Percentiles rank a stretch among this genome's conserved stretches.
These are phyloP conservation scores for Amiota mariae DNA, from an alignment of 2,888 invertebrate genomes.

Conservation along the genomic window DNA sequence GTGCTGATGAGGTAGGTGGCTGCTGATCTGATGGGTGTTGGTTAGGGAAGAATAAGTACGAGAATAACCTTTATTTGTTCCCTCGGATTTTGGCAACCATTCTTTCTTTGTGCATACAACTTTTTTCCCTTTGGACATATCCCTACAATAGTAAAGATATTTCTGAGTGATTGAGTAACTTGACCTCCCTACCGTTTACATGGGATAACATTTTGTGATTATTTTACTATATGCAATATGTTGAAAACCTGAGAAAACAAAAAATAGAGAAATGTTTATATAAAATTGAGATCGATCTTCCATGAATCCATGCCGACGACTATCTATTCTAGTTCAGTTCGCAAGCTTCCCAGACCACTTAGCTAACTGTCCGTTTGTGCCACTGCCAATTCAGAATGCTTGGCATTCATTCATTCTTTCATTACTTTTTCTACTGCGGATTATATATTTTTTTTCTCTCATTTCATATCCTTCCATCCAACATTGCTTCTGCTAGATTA, in stretches of 20 bases:
- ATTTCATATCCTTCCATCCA: slow-evolving; percentile 12
- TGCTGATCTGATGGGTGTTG: neutral
- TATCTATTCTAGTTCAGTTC: too few species aligned
- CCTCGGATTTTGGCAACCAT: neutral
- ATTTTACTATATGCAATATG: too few species aligned
- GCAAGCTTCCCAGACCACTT: slow-evolving; percentile 12
- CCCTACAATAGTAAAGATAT: neutral
- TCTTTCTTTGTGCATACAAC: neutral
- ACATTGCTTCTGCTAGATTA: neutral
- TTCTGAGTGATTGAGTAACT: neutral
- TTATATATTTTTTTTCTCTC: slow-evolving; percentile 30
- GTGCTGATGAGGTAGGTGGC: slow-evolving; percentile 39
- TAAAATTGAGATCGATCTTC: too few species aligned
- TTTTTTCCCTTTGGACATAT: too few species aligned
- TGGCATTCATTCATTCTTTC: slow-evolving; percentile 29
- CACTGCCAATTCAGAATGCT: slow-evolving; percentile 20
- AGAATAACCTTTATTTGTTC: neutral
- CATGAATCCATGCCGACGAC: too few species aligned
- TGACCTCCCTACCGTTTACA: neutral
- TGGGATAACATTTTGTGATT: too few species aligned
- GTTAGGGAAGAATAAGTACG: neutral
- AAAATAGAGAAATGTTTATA: too few species aligned
- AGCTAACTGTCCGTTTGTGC: slow-evolving; percentile 19
- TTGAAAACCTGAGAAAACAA: too few species aligned
- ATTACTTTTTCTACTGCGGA: slow-evolving; percentile 35